These are phyloP conservation scores for Bradypodion pumilum DNA, from an alignment of 2,797 vertebrate species.

Conservation along the genomic window DNA sequence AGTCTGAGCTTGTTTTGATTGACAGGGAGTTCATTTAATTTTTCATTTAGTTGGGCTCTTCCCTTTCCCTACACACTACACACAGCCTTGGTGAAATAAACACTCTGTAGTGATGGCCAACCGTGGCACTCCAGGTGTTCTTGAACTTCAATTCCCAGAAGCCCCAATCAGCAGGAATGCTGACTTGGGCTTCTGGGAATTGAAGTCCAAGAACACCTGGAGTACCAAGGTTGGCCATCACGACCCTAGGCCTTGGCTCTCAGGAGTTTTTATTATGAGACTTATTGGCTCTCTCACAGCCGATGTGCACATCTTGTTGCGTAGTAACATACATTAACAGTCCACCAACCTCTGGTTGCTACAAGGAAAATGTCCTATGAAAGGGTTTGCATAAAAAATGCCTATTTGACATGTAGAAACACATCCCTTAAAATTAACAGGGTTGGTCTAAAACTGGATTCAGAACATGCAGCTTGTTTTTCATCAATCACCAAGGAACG, in stretches of 20 bases:
- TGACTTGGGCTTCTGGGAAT: too few relatives aligned
- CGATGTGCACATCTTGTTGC: not conserved
- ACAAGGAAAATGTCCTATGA: not conserved
- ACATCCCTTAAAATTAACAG: not conserved
- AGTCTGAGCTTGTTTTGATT: not conserved
- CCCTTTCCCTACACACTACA: not conserved
- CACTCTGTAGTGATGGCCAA: too few relatives aligned
- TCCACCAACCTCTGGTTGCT: not conserved
- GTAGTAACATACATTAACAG: constrained; percentile 19
- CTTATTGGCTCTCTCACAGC: not conserved
- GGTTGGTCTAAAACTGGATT: not conserved
- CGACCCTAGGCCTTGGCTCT: constrained; percentile 2
- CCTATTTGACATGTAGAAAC: not conserved
- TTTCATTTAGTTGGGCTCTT: not conserved
- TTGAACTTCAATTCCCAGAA: too few relatives aligned
- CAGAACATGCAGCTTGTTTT: not conserved
- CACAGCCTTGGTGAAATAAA: not conserved
- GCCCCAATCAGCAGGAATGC: too few relatives aligned
- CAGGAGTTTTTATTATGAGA: constrained; percentile 5
- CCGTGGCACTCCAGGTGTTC: too few relatives aligned
- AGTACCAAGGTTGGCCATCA: too few relatives aligned
- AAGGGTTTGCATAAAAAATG: accelerated
- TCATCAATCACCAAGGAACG: not conserved
- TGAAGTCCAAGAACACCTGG: too few relatives aligned
- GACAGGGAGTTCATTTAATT: not conserved